Evolutionary conservation across 2,797 vertebrate genomes (phyloP), one percentile per base, ranked within the genome.

Genomic region (Potorous gilbertii): DNA sequence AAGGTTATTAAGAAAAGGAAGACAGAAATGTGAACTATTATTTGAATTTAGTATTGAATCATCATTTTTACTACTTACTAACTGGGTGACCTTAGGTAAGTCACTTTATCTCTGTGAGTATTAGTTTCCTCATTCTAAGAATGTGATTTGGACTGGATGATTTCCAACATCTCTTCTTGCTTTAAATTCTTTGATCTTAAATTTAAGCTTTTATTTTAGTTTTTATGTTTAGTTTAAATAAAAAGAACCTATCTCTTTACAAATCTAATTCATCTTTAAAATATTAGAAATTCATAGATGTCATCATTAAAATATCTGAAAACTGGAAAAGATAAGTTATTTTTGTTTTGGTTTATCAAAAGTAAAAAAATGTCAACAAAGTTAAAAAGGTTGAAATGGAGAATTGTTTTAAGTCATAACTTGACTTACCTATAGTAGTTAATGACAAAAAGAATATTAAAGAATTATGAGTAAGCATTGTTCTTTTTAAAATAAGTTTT

Each of bases 381-480:
- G 16, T 91, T 62, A 50, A 95, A 66, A 93, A 56, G 91, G 93
- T 94, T 96, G 95, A 91, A 93, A 91, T 91, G 74, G 81, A 92
- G 95, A 97, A 95, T 91, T 94, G 81, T 92, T 74, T 66, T 95
- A 95, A 96, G 54, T 91, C 52, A 90, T 94, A 95, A 59, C 92
- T 93, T 66, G 74, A 87, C 91, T 95, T 56, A 90, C 54, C 56
- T 92, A 62, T 6, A n/a, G 6, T 96, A 31, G 54, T 94, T 95
- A 93, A 95, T 92, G 94, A 93, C 1, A 10, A 95, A 93, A 6
- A 95, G 96, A 96, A 93, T 92, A 93, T 62, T 93, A 92, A 96
- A 66, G 96, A 94, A 95, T 98, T 97, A 94, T 10, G 94, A 97
- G 46, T 91, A 92, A 95, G 93, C 93, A 5, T 91, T 98, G 97